Percentiles rank a stretch among this genome's conserved stretches.
Evolutionary conservation across 2,888 invertebrate genomes (phyloP).

Genomic region (Tetheella fluctuosa): DNA sequence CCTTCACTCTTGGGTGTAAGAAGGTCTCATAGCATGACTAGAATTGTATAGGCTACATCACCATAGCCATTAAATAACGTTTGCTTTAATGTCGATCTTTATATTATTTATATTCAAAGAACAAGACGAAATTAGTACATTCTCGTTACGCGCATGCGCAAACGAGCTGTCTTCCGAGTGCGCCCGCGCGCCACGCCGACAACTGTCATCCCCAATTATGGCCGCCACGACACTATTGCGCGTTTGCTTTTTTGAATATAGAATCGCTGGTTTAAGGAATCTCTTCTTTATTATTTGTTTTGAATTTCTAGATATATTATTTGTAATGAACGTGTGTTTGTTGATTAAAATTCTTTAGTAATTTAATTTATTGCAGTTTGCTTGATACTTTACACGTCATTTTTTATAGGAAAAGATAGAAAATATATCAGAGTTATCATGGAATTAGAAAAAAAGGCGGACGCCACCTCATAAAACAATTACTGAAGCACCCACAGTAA

Average conservation of each 20-base stretch:
- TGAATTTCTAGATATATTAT: slow-evolving; percentile 28
- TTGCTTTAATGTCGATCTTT: slow-evolving; percentile 43
- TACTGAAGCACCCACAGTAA: too few relatives aligned
- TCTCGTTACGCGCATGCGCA: slow-evolving; percentile 65
- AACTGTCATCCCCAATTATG: slow-evolving; percentile 81
- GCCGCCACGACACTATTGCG: slow-evolving; percentile 75
- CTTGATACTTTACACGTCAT: neutral
- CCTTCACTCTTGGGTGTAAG: too few relatives aligned
- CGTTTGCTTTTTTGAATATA: slow-evolving; percentile 77
- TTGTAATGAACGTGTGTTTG: neutral
- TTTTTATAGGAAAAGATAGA: neutral
- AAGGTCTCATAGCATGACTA: too few relatives aligned
- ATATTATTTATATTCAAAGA: slow-evolving; percentile 63
- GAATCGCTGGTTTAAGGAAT: slow-evolving; percentile 58
- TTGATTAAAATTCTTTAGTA: slow-evolving; percentile 7
- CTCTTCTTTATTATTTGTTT: slow-evolving; percentile 44
- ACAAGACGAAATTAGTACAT: slow-evolving; percentile 63
- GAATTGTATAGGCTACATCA: neutral
- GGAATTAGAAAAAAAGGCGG: too few relatives aligned
- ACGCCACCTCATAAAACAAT: too few relatives aligned
- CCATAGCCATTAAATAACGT: slow-evolving; percentile 42
- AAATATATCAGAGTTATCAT: neutral
- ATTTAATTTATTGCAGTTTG: slow-evolving; percentile 3
- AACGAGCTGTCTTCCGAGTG: slow-evolving; percentile 56
- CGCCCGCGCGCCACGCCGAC: slow-evolving; percentile 49